Evolutionary conservation across 2,888 invertebrate species (phyloP).

Genomic region (Hemistola chrysoprasaria): DNA sequence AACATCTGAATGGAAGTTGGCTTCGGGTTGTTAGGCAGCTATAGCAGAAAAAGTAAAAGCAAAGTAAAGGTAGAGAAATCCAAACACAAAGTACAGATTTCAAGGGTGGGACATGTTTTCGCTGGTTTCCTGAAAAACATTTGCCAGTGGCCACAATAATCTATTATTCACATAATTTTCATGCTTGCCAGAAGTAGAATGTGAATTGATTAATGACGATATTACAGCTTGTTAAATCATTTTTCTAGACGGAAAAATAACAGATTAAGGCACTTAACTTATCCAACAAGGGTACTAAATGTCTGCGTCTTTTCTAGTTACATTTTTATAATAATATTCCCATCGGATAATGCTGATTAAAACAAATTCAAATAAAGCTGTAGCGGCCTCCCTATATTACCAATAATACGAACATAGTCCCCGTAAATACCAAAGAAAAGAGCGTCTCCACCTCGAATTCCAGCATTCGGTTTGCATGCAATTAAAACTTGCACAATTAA

Average conservation of each 20-base stretch:
- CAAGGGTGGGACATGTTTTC: too few species aligned
- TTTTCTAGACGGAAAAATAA: too few species aligned
- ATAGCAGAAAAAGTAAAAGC: too few species aligned
- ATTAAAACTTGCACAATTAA: conserved; percentile 77
- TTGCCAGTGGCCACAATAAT: conserved; percentile 39
- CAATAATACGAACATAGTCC: conserved; percentile 46
- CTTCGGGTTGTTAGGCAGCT: conserved; percentile 4
- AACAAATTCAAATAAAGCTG: neutral
- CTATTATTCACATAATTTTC: conserved; percentile 54
- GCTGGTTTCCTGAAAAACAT: conserved; percentile 36
- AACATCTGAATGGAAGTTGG: conserved; percentile 6
- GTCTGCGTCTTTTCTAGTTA: too few species aligned
- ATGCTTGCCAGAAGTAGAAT: conserved; percentile 47
- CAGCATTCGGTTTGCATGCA: conserved; percentile 65
- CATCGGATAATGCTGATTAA: too few species aligned
- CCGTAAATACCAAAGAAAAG: conserved; percentile 45
- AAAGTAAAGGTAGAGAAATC: too few species aligned
- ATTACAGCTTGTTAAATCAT: too few species aligned
- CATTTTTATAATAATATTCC: too few species aligned
- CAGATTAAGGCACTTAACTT: too few species aligned
- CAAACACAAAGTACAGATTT: too few species aligned
- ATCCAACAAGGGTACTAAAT: too few species aligned
- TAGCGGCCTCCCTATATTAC: conserved; percentile 4
- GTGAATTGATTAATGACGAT: conserved; percentile 48
- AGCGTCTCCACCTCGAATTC: conserved; percentile 44